phyloP scores from a whole-genome alignment of 92 coral and sea anemone genomes.

The Montipora capitata region DNA sequence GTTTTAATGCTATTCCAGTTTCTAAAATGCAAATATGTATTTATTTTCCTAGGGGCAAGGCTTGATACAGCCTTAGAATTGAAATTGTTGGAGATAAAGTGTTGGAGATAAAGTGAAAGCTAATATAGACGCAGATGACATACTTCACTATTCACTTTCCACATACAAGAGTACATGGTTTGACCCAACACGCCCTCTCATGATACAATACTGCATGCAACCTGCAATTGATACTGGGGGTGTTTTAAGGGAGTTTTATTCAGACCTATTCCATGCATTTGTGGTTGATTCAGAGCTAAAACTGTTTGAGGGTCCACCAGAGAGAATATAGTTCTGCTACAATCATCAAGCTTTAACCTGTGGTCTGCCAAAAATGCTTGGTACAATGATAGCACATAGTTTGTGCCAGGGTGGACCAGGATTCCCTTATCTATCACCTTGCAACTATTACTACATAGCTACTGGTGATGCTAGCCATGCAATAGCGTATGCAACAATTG shows the following conservation, averaged over 20 bases:
- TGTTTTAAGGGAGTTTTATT: conserved; percentile 7
- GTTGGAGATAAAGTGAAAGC: neutral
- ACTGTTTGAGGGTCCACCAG: neutral
- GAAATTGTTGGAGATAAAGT: no score
- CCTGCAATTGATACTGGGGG: conserved; percentile 7
- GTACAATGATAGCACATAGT: conserved; percentile 77
- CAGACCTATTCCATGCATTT: neutral
- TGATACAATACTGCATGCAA: neutral
- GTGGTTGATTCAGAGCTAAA: neutral
- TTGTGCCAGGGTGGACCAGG: conserved; percentile 76
- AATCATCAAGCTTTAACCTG: conserved; percentile 60
- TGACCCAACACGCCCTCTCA: neutral
- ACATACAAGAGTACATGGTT: neutral
- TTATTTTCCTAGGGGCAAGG: no score
- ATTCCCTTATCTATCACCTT: conserved; percentile 77
- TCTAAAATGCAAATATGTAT: no score
- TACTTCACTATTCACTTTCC: neutral
- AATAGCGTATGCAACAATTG: conserved; percentile 30
- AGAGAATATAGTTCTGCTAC: neutral
- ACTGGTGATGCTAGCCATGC: conserved; percentile 63
- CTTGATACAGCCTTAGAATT: no score
- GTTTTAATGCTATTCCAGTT: no score
- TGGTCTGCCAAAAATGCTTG: conserved; percentile 61
- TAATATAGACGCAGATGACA: neutral
- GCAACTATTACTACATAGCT: conserved; percentile 55